A percentile compares a stretch with the other conserved stretches of the same genome.
phyloP scores from a whole-genome alignment of 2,888 invertebrate genomes.

The Papilio gigon region DNA sequence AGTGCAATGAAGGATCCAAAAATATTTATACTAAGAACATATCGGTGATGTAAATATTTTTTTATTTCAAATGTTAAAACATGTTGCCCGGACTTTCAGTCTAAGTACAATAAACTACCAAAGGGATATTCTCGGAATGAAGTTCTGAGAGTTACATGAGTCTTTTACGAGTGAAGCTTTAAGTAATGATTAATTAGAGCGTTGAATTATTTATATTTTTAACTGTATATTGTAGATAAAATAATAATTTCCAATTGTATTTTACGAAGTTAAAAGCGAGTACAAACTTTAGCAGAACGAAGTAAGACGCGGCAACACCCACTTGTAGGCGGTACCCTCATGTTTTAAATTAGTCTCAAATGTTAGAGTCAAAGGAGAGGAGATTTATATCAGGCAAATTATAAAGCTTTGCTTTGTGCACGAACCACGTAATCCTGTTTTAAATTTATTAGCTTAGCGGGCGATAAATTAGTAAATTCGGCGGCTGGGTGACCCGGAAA shows the following conservation, averaged over 20 bases:
- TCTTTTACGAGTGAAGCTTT: no score
- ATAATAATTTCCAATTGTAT: no score
- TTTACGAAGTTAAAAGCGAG: slow-evolving; percentile 18
- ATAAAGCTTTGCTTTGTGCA: slow-evolving; percentile 77
- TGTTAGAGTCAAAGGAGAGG: slow-evolving; percentile 62
- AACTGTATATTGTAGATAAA: neutral
- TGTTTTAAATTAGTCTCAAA: slow-evolving; percentile 52
- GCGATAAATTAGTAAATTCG: slow-evolving; percentile 79
- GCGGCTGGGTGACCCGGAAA: slow-evolving; percentile 75
- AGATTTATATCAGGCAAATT: slow-evolving; percentile 78
- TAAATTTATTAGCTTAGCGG: slow-evolving; percentile 79
- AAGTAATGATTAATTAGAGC: no score
- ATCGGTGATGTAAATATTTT: no score
- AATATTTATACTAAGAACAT: neutral
- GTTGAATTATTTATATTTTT: no score
- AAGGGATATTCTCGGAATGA: no score
- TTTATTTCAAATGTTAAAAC: no score
- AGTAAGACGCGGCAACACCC: slow-evolving; percentile 37
- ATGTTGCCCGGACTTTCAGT: no score
- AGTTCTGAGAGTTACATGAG: no score
- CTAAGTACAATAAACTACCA: no score
- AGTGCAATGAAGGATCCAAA: neutral
- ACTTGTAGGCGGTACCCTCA: slow-evolving; percentile 38
- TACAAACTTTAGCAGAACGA: slow-evolving; percentile 15
- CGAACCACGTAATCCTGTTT: slow-evolving; percentile 77